Conservation (phyloP, 92 coral and sea anemone species). For the Hydrozoanthus gracilis region DNA sequence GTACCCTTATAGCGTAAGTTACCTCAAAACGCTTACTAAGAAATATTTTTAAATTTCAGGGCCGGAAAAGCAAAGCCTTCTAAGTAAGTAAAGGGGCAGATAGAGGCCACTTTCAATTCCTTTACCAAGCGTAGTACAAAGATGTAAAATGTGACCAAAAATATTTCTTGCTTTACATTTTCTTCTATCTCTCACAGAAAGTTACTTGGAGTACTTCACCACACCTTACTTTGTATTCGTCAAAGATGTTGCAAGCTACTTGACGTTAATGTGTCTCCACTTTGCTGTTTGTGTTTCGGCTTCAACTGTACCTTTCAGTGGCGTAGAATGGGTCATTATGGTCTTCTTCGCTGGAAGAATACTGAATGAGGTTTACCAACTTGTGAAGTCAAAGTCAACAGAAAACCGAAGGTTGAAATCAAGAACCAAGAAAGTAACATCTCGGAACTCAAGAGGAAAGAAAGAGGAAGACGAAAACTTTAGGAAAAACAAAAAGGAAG, state of each 20-base stretch:
- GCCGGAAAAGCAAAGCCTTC: too few relatives aligned
- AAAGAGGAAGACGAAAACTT: too few relatives aligned
- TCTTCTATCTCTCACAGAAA: slow-evolving; percentile 29
- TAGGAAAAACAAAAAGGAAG: too few relatives aligned
- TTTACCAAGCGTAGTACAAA: background rate
- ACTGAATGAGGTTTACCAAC: slow-evolving; percentile 44
- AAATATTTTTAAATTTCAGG: too few relatives aligned
- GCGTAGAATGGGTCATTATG: slow-evolving; percentile 50
- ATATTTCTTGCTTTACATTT: too few relatives aligned
- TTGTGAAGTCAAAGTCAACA: slow-evolving; percentile 28
- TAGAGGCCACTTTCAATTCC: background rate
- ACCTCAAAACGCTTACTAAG: too few relatives aligned
- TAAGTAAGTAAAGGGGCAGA: too few relatives aligned
- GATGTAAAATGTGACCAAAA: too few relatives aligned
- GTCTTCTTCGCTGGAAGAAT: slow-evolving; percentile 65
- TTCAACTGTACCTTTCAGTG: slow-evolving; percentile 47
- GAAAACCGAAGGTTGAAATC: background rate
- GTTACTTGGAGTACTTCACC: slow-evolving; percentile 52
- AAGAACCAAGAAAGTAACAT: background rate
- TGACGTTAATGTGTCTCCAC: slow-evolving; percentile 54
- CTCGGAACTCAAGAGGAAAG: too few relatives aligned
- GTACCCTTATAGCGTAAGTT: too few relatives aligned
- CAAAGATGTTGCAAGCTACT: slow-evolving; percentile 60
- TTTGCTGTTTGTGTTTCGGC: slow-evolving; percentile 51
- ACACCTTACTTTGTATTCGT: slow-evolving; percentile 60